A percentile compares a stretch with the other conserved stretches of the same genome.
These are phyloP conservation scores for Eulimnadia texana DNA, from an alignment of 1,140 invertebrate species.

Conservation along the genomic window DNA sequence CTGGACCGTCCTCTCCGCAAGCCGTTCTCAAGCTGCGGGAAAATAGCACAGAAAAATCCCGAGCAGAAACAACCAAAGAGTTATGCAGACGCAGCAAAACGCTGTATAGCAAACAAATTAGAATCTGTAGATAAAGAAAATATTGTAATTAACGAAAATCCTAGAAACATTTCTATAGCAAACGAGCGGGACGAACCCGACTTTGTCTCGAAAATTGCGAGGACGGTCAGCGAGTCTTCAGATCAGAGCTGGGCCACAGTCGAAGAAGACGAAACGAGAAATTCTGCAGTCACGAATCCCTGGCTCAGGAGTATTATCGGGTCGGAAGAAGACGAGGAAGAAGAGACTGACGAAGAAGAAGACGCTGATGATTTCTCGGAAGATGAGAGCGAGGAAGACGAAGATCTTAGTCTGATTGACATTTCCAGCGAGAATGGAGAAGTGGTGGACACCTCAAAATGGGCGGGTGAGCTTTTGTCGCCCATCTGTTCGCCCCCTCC, in stretches of 20 bases:
- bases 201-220: too few relatives aligned
- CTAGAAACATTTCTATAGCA: too few relatives aligned
- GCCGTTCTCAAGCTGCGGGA: too few relatives aligned
- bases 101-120: background rate
- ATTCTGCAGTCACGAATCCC: background rate
- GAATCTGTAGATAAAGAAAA: background rate
- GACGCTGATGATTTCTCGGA: background rate
- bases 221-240: slow-evolving; percentile 5
- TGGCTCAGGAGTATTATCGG: slow-evolving; percentile 3
- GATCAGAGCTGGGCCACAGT: background rate
- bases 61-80: background rate
- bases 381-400: background rate
- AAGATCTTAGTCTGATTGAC: background rate
- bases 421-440: slow-evolving; percentile 7
- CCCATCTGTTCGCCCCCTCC: slow-evolving; percentile 3
- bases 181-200: too few relatives aligned
- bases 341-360: background rate
- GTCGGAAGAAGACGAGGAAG: background rate
- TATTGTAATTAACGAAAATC: background rate
- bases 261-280: background rate
- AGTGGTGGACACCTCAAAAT: background rate
- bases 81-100: background rate
- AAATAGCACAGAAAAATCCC: background rate
- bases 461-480: background rate
- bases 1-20: too few relatives aligned